These are phyloP conservation scores for Rhagium mordax DNA, from an alignment of 2,888 invertebrate species.

Conservation along the genomic window DNA sequence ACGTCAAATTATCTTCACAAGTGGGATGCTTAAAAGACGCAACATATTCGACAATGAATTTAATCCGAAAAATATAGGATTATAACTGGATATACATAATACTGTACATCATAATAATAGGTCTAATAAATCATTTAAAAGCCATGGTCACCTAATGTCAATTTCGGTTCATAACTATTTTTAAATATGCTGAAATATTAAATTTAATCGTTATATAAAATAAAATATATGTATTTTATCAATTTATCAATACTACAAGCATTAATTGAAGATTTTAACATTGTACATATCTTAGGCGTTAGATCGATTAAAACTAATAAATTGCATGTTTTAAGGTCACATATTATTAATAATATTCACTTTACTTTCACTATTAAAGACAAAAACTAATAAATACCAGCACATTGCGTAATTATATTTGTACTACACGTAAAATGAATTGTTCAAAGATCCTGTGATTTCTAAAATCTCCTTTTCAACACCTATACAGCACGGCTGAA, in stretches of 20 bases:
- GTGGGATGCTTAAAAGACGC: too few relatives aligned
- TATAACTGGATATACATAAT: too few relatives aligned
- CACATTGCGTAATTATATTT: too few relatives aligned
- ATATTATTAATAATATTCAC: slow-evolving; percentile 3
- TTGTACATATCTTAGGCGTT: background rate
- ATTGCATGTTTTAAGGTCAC: slow-evolving; percentile 11
- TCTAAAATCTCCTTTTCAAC: too few relatives aligned
- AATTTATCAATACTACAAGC: background rate
- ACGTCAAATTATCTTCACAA: too few relatives aligned
- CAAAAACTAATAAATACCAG: background rate
- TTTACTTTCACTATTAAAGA: slow-evolving; percentile 15
- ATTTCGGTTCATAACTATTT: background rate
- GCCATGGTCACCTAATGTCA: background rate
- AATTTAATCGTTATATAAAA: background rate
- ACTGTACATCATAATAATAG: background rate
- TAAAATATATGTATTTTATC: background rate
- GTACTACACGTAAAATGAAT: too few relatives aligned
- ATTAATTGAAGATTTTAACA: background rate
- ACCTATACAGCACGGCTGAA: too few relatives aligned
- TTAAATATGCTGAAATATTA: background rate
- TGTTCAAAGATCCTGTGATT: too few relatives aligned
- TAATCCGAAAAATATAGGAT: too few relatives aligned
- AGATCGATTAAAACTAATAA: background rate
- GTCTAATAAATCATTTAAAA: background rate
- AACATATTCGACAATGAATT: too few relatives aligned